Evolutionary conservation across 2,113 vertebrate genomes (phyloP).

Genomic region (Telmatochromis sp.): DNA sequence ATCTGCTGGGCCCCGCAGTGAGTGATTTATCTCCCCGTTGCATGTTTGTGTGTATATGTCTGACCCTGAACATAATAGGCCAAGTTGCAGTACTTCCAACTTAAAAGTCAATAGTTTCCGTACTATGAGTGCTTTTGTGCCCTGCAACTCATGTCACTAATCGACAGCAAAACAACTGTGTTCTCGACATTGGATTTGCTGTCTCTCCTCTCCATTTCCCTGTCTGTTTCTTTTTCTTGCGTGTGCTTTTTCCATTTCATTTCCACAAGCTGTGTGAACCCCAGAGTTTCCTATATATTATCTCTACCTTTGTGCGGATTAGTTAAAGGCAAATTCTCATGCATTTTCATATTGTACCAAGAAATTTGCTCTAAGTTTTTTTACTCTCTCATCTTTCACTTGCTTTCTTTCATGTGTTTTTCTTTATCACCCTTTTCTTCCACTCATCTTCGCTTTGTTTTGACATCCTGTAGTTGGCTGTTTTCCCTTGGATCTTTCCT

Average conservation of each 20-base stretch:
- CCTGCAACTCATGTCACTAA: slow-evolving; percentile 13
- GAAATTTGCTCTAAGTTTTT: neutral
- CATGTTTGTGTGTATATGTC: neutral
- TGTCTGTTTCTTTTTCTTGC: neutral
- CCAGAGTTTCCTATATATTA: neutral
- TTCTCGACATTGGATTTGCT: neutral
- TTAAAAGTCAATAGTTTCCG: slow-evolving; percentile 24
- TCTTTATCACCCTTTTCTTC: slow-evolving; percentile 29
- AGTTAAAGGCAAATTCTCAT: neutral
- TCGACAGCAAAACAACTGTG: slow-evolving; percentile 5
- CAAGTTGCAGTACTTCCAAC: neutral
- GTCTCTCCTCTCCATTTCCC: neutral
- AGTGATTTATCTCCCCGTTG: slow-evolving; percentile 13
- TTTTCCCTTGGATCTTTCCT: slow-evolving; percentile 61
- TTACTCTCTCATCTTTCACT: neutral
- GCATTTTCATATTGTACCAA: neutral
- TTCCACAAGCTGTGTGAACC: neutral
- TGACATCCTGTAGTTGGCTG: slow-evolving; percentile 55
- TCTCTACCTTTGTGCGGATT: neutral
- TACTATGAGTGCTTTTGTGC: slow-evolving; percentile 24
- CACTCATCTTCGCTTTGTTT: slow-evolving; percentile 40
- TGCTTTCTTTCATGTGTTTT: neutral
- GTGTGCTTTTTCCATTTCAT: neutral
- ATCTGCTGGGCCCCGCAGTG: neutral
- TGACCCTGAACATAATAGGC: neutral